Base-by-base conservation (phyloP, 1,140 invertebrate genomes). In the Sitodiplosis mosellana region DNA sequence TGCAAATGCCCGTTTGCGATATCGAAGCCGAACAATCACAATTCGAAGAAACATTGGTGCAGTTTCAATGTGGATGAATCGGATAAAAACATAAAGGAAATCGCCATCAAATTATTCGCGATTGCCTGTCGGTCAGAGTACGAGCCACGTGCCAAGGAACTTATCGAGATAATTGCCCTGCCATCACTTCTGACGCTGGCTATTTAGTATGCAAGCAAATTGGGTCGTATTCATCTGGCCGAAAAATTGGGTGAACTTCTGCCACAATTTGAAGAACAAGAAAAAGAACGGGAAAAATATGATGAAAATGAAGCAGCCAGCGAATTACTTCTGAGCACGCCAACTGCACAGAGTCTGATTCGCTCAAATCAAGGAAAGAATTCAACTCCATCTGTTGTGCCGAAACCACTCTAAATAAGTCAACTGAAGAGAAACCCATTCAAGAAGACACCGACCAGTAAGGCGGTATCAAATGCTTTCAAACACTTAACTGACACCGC, bases 81-180 rank as follows among this genome's bases (percentile, higher is more conserved):
- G 8, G 70, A 76, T 7, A 80, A 77, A 57, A 63, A 70, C 17
- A 72, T 75, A 5, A 77, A 81, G 51, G 80, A 90, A 61, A 74
- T 78, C n/a, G 74, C 90, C 21, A 75, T 95, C 50, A 90, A 89
- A 67, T 62, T 93, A 18, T 93, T 96, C 72, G 87, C 87, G 17
- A 64, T 88, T 33, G 80, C 87, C 1, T 88, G 83, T 57, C 75
- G 78, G 52, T 79, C 76, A 59, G 87, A 89, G 62, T 72, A 83
- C 37, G 89, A 96, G 56, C 78, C 79, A 54, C 71, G 91, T 37
- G 90, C 87, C 0, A 60, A 89, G 4, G 90, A 95, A 63, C 68
- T 94, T 7, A 85, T 89, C 59, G 77, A 87, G 55, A 67, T 91
- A 55, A 78, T 95, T 60, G 75, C 76, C 12, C 80, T 81, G 52